Percentiles rank a stretch among this genome's conserved stretches.
Evolutionary conservation across 2,113 vertebrate species (phyloP).

Genomic region (Bettongia penicillata): DNA sequence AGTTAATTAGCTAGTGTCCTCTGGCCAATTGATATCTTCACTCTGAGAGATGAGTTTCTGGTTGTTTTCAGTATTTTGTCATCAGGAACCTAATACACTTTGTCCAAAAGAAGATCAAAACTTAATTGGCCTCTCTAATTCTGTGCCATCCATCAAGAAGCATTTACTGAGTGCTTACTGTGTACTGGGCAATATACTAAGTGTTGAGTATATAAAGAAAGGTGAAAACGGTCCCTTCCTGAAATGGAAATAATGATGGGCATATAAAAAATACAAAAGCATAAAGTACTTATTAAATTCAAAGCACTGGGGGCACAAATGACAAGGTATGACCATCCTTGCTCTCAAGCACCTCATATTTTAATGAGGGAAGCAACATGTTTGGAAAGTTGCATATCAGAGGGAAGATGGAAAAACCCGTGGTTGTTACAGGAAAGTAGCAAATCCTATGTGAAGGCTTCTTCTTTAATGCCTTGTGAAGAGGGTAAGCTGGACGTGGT

Average conservation of each 20-base stretch:
- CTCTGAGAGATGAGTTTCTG: constrained; percentile 23
- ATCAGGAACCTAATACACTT: constrained; percentile 18
- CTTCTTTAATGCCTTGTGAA: not conserved
- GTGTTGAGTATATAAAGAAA: not conserved
- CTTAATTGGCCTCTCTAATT: not conserved
- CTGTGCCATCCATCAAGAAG: not conserved
- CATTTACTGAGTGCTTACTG: not conserved
- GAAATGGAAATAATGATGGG: not conserved
- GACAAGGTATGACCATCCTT: too few species aligned
- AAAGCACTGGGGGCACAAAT: not conserved
- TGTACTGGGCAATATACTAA: not conserved
- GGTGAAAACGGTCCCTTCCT: not conserved
- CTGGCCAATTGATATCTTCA: constrained; percentile 31
- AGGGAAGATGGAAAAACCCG: not conserved
- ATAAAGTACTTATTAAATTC: not conserved
- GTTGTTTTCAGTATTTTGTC: constrained; percentile 30
- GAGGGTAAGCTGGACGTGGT: not conserved
- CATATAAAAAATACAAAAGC: not conserved
- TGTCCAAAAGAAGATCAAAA: constrained; percentile 35
- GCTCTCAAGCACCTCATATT: not conserved
- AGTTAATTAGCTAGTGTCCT: constrained; percentile 57
- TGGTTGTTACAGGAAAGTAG: not conserved
- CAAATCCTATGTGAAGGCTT: not conserved
- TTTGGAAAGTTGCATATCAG: not conserved
- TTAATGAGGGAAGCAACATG: not conserved